These are phyloP conservation scores for Champsocephalus gunnari DNA, from an alignment of 2,797 vertebrate genomes.

Conservation along the genomic window DNA sequence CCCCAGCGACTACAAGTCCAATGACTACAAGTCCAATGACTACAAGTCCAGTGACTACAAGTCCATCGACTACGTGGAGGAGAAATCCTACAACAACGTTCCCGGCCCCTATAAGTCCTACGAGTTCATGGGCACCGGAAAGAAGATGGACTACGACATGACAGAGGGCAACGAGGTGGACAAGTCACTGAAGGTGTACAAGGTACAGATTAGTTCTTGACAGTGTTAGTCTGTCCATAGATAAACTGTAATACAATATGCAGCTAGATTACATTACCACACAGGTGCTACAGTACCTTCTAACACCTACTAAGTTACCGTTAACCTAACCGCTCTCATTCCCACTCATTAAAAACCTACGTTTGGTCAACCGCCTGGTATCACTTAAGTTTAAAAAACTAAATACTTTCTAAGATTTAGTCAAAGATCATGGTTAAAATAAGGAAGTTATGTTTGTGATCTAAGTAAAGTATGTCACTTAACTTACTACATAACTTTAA, in stretches of 20 bases:
- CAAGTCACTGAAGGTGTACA: conserved; percentile 80
- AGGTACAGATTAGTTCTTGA: conserved; percentile 71
- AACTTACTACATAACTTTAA: too few relatives aligned
- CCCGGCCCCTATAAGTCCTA: conserved; percentile 82
- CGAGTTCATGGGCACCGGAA: conserved; percentile 61
- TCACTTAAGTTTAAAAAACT: too few relatives aligned
- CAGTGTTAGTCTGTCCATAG: not conserved
- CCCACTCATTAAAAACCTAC: too few relatives aligned
- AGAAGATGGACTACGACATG: conserved; percentile 73
- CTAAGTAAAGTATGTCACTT: too few relatives aligned
- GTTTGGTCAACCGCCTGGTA: too few relatives aligned
- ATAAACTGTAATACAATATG: not conserved
- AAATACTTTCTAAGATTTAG: too few relatives aligned
- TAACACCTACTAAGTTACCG: not conserved
- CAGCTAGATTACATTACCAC: too few relatives aligned
- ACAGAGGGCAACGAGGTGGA: conserved; percentile 80
- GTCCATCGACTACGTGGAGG: conserved; percentile 74
- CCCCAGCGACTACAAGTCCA: conserved; percentile 65
- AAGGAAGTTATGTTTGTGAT: too few relatives aligned
- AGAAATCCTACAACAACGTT: conserved; percentile 79
- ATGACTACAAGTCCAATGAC: conserved; percentile 75
- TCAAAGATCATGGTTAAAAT: too few relatives aligned
- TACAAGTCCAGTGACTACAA: conserved; percentile 74
- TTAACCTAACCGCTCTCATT: too few relatives aligned
- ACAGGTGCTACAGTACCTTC: not conserved